Evolutionary conservation across 2,888 invertebrate species (phyloP).

Genomic region (Cheilosia grossa): DNA sequence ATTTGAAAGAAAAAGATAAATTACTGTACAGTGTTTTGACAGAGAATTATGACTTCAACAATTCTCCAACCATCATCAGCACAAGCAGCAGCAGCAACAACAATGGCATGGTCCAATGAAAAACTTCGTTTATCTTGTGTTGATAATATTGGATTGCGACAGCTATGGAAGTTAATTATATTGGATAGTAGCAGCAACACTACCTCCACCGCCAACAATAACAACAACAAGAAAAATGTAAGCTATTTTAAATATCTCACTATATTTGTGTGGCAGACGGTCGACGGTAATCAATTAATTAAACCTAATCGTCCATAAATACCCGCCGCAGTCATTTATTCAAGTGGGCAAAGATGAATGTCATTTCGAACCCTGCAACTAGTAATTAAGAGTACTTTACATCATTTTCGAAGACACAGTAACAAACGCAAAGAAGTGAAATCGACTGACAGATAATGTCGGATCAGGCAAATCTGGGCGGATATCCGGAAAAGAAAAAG

Average conservation of each 20-base stretch:
- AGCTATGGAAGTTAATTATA: conserved; percentile 83
- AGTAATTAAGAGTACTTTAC: not conserved
- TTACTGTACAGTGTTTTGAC: conserved; percentile 63
- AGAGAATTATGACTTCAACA: conserved; percentile 83
- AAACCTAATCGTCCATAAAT: conserved; percentile 26
- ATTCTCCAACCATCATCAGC: conserved; percentile 79
- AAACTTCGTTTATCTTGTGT: conserved; percentile 82
- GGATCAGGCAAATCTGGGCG: not conserved
- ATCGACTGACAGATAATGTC: conserved; percentile 1
- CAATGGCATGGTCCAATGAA: conserved; percentile 83
- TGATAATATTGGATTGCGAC: conserved; percentile 82
- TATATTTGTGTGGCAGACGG: not conserved
- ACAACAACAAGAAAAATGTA: conserved; percentile 57
- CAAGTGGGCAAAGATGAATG: not conserved
- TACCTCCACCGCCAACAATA: conserved; percentile 36
- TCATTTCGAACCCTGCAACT: not conserved
- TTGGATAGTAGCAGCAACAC: conserved; percentile 78
- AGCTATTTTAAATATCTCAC: conserved; percentile 22
- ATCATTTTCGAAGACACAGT: not conserved
- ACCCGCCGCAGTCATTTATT: not conserved
- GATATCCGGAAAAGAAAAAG: conserved; percentile 51
- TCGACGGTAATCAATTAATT: conserved; percentile 1
- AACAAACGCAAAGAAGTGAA: not conserved
- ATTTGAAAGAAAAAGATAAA: conserved; percentile 21
- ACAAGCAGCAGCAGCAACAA: conserved; percentile 74